phyloP scores from a whole-genome alignment of 2,113 vertebrate genomes.

The Typhlomys cinereus region DNA sequence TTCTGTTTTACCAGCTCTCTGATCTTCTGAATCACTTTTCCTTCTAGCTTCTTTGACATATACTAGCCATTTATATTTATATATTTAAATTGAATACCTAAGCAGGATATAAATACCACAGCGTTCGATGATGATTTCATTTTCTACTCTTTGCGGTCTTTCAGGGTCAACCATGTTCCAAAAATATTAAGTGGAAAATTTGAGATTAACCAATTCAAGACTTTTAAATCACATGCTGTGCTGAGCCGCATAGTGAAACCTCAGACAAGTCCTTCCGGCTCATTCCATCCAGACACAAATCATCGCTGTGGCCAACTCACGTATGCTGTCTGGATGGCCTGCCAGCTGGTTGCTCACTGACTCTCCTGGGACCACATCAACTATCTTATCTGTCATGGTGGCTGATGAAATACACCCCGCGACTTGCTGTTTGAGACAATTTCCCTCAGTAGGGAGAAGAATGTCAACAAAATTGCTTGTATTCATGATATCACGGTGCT shows the following conservation, averaged over 20 bases:
- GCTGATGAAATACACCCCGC: fast-evolving
- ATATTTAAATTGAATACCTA: background rate
- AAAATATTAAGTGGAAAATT: background rate
- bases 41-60: background rate
- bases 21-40: background rate
- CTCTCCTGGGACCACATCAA: background rate
- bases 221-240: background rate
- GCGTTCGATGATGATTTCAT: background rate
- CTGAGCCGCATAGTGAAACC: background rate
- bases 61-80: constrained; percentile 20
- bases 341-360: too few relatives aligned
- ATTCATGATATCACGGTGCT: too few relatives aligned
- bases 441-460: too few relatives aligned
- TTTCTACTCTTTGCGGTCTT: background rate
- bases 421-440: too few relatives aligned
- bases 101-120: background rate
- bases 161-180: background rate
- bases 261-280: background rate
- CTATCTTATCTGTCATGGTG: too few relatives aligned
- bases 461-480: background rate
- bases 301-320: background rate
- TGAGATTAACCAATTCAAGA: background rate
- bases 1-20: background rate
- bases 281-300: background rate
- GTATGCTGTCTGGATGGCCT: background rate